phyloP scores from a whole-genome alignment of 2,888 invertebrate species.

The Andricus quercusramuli region DNA sequence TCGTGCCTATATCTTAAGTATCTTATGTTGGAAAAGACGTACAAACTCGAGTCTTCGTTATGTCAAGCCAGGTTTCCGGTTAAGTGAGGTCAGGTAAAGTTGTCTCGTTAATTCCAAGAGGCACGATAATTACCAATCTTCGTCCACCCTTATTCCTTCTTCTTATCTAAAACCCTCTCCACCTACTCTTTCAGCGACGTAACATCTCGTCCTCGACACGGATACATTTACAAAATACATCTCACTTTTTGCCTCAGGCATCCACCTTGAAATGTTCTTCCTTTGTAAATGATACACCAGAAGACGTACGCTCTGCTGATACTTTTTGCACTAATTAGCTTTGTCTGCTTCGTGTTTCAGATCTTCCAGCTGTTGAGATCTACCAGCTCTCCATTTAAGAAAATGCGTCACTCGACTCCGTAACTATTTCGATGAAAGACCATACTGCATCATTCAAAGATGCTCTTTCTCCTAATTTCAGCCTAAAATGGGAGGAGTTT shows the following conservation, averaged over 20 bases:
- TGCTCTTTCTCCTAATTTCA: not conserved
- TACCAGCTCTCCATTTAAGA: not conserved
- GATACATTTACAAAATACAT: not conserved
- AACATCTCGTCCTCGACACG: not conserved
- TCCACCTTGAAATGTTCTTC: slow-evolving; percentile 21
- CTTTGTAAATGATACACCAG: slow-evolving; percentile 38
- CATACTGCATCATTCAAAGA: not conserved
- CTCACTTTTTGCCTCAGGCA: slow-evolving; percentile 29
- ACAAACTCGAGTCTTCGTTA: slow-evolving; percentile 57
- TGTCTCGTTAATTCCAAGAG: slow-evolving; percentile 60
- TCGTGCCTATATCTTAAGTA: slow-evolving; percentile 45
- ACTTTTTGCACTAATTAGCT: slow-evolving; percentile 39
- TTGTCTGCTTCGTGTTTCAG: slow-evolving; percentile 21
- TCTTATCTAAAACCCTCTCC: not conserved
- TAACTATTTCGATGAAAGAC: slow-evolving; percentile 8
- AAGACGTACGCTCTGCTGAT: not conserved
- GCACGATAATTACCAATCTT: slow-evolving; percentile 60
- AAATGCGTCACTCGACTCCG: slow-evolving; percentile 12
- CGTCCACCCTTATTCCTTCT: slow-evolving; percentile 47
- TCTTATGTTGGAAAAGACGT: slow-evolving; percentile 56
- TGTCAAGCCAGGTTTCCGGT: slow-evolving; percentile 53
- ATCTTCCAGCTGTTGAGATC: slow-evolving; percentile 11
- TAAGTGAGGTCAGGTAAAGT: slow-evolving; percentile 58
- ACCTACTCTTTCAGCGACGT: not conserved
- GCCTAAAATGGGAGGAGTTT: not conserved